These are phyloP conservation scores for Ctenosaura bakeri DNA, from an alignment of 2,797 vertebrate genomes.

Conservation along the genomic window DNA sequence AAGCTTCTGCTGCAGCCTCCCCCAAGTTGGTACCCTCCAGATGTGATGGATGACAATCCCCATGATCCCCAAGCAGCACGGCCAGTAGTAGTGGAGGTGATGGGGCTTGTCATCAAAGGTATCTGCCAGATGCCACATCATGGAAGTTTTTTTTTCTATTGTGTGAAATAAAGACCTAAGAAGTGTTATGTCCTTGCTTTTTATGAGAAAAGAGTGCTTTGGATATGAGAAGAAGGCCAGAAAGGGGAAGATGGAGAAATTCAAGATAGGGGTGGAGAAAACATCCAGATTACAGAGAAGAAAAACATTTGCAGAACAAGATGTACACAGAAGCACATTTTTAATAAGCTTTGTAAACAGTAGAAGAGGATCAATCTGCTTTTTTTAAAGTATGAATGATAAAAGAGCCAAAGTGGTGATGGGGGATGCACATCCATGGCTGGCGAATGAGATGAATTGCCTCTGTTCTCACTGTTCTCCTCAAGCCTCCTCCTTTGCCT, in stretches of 20 bases:
- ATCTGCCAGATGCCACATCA: neutral
- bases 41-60: neutral
- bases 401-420: neutral
- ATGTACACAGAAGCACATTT: neutral
- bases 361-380: neutral
- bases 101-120: neutral
- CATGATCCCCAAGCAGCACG: neutral
- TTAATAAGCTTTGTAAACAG: neutral
- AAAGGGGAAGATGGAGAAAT: neutral
- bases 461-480: neutral
- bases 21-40: no score
- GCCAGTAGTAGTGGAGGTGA: neutral
- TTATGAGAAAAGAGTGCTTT: neutral
- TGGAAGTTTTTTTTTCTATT: neutral
- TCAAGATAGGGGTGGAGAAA: neutral
- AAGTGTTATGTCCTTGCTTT: neutral
- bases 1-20: neutral
- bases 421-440: no score
- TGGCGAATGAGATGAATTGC: neutral
- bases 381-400: neutral
- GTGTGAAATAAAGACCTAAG: neutral
- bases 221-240: neutral
- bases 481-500: neutral
- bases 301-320: neutral
- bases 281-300: neutral